These are phyloP conservation scores for Lacanobia wlatinum DNA, from an alignment of 2,888 invertebrate species.

Conservation along the genomic window DNA sequence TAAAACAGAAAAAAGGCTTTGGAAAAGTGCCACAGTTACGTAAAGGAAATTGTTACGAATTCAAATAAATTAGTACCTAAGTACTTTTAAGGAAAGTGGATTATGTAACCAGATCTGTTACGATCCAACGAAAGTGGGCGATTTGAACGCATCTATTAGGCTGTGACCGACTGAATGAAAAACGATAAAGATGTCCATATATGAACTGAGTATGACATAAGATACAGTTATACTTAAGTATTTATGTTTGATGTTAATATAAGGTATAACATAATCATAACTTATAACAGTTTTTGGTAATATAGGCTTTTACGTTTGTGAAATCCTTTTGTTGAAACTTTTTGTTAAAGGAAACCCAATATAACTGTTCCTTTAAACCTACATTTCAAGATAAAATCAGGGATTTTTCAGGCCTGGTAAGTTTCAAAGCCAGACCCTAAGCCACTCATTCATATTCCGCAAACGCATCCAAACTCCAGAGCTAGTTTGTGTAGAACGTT, in stretches of 20 bases:
- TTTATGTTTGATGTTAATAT: not conserved
- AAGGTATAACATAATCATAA: not conserved
- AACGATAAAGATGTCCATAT: slow-evolving; percentile 30
- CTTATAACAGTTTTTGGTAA: not conserved
- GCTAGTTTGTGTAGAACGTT: slow-evolving; percentile 55
- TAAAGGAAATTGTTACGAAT: slow-evolving; percentile 47
- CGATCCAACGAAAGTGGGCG: slow-evolving; percentile 49
- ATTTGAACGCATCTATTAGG: slow-evolving; percentile 43
- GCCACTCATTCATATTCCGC: slow-evolving; percentile 52
- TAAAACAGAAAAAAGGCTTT: slow-evolving; percentile 18
- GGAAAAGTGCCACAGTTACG: slow-evolving; percentile 43
- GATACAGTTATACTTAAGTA: not conserved
- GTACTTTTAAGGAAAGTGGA: slow-evolving; percentile 51
- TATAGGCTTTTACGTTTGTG: not conserved
- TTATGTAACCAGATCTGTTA: slow-evolving; percentile 51
- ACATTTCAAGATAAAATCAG: not conserved
- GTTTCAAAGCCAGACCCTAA: slow-evolving; percentile 14
- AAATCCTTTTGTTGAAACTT: not conserved
- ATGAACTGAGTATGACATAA: not conserved
- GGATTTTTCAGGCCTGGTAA: not conserved
- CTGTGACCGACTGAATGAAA: slow-evolving; percentile 34
- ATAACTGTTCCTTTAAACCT: not conserved
- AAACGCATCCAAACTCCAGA: slow-evolving; percentile 37
- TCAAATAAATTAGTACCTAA: slow-evolving; percentile 37
- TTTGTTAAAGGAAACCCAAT: not conserved